phyloP scores from a whole-genome alignment of 30 jellyfish, hydroid and myxozoan species.

The Phacellophora camtschatica region DNA sequence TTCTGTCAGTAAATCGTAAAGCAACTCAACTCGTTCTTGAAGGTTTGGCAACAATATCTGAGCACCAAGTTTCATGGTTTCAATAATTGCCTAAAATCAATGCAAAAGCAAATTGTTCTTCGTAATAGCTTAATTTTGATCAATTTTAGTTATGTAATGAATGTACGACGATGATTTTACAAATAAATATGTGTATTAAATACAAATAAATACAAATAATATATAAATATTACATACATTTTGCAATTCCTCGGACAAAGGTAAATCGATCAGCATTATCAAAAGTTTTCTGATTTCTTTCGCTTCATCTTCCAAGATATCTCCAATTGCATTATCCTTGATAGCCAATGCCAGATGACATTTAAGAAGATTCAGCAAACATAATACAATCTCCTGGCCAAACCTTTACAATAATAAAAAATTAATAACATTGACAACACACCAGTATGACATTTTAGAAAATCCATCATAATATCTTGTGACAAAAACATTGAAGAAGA shows the following conservation, averaged over 20 bases:
- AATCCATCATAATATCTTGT: no score
- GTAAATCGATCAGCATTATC: conserved; percentile 60
- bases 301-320: conserved; percentile 60
- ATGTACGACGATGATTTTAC: no score
- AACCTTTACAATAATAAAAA: conserved; percentile 5
- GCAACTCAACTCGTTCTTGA: conserved; percentile 68
- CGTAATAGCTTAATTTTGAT: no score
- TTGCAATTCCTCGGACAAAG: conserved; percentile 45
- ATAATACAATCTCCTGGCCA: conserved; percentile 49
- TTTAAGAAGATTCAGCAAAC: conserved; percentile 49
- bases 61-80: conserved; percentile 75
- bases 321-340: conserved; percentile 60
- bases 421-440: no score
- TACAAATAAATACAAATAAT: no score
- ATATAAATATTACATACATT: no score
- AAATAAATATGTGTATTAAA: no score
- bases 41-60: conserved; percentile 66
- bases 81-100: conserved; percentile 36
- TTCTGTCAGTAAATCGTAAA: conserved; percentile 59
- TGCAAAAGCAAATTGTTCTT: background rate
- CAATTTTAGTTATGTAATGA: no score
- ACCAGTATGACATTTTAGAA: no score
- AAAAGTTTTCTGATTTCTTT: conserved; percentile 59
- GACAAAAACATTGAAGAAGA: no score
- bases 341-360: conserved; percentile 75